Base-by-base conservation (phyloP, 2,797 vertebrate genomes). In the Tapirus indicus region DNA sequence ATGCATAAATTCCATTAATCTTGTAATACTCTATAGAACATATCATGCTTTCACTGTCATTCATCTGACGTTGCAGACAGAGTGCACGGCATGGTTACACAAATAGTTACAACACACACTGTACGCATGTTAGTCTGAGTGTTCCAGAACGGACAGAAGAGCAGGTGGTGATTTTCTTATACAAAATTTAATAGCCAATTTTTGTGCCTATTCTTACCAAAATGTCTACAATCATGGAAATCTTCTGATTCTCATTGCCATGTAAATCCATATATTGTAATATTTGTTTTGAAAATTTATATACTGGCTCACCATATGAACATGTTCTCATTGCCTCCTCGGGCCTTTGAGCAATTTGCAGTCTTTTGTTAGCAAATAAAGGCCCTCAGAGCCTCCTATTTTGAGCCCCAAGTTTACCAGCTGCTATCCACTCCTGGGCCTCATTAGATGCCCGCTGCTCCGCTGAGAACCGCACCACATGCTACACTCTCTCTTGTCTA, bases 381-480 rank as follows among this genome's bases (percentile, higher is more conserved):
- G 98, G 99, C 99, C 99, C 98, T 98, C 98, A 82, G 98, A 99
- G 98, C 96, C 98, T 99, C 99, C 99, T 99, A 99, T 99, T 99
- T 99, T 99, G 99, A 99, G 99, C 98, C 99, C 98, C 87, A 99
- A 99, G 99, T 99, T 99, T 99, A 99, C 99, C 99, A 99, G 99
- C 99, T 99, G 99, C 99, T 99, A 98, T 99, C 99, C 99, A 99
- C 99, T 99, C 99, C 99, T 99, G 98, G 99, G 99, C 98, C 99
- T 99, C 99, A 99, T 99, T 99, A 99, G 99, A 99, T 99, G 98
- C 99, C 99, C 99, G 99, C 99, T 99, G 99, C 99, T 99, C 99
- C 98, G 99, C 99, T 99, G 99, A 99, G 99, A 99, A 99, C 99
- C 99, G 97, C 99, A 99, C 99, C 99, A 99, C 99, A 99, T 99